These are phyloP conservation scores for Pocillopora grandis DNA, from an alignment of 92 coral and sea anemone genomes.

Conservation along the genomic window DNA sequence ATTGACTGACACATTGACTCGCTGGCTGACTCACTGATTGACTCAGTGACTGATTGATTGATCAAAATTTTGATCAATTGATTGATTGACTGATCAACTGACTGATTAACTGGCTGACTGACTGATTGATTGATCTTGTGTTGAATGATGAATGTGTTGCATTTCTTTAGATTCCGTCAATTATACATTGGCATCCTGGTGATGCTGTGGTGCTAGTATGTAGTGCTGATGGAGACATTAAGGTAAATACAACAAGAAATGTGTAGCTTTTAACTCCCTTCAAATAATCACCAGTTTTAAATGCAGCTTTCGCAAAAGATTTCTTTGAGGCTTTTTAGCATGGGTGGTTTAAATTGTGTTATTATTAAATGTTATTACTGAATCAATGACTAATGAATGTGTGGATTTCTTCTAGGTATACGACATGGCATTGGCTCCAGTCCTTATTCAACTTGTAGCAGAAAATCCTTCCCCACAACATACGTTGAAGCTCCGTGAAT, in stretches of 20 bases:
- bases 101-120: too few species aligned
- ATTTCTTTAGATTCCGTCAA: slow-evolving; percentile 64
- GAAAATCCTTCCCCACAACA: slow-evolving; percentile 66
- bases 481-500: slow-evolving; percentile 63
- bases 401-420: slow-evolving; percentile 57
- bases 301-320: not conserved
- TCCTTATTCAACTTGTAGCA: slow-evolving; percentile 69
- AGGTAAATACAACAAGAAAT: slow-evolving; percentile 42
- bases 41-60: too few species aligned
- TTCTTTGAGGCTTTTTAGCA: too few species aligned
- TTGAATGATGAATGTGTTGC: not conserved
- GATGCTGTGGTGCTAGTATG: slow-evolving; percentile 85
- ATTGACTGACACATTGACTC: too few species aligned
- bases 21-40: too few species aligned
- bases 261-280: not conserved
- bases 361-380: not conserved
- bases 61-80: too few species aligned
- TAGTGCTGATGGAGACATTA: slow-evolving; percentile 83
- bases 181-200: slow-evolving; percentile 93
- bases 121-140: too few species aligned
- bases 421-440: slow-evolving; percentile 97
- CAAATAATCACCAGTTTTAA: too few species aligned
- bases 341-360: not conserved
- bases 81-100: too few species aligned
- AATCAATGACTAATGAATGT: not conserved